A percentile compares a stretch with the other conserved stretches of the same genome.
Evolutionary conservation across 2,888 invertebrate genomes (phyloP).

Genomic region (Coelopa pilipes): DNA sequence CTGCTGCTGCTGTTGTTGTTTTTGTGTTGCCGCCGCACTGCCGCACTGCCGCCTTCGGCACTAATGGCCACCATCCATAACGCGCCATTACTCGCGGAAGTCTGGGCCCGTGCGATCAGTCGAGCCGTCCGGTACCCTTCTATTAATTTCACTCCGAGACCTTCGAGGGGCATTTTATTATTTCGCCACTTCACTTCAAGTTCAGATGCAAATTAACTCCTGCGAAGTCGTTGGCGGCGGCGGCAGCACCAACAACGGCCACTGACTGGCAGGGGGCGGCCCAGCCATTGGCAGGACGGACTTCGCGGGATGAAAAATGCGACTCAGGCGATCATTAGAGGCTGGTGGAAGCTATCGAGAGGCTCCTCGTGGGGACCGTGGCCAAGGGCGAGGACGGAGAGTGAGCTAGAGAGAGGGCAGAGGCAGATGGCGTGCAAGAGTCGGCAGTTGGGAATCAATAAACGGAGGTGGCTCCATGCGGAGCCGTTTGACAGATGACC

Average conservation of each 20-base stretch:
- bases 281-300: background rate
- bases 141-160: slow-evolving; percentile 34
- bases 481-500: no score
- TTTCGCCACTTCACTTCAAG: slow-evolving; percentile 34
- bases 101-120: slow-evolving; percentile 6
- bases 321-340: slow-evolving; percentile 28
- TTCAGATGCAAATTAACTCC: slow-evolving; percentile 39
- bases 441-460: background rate
- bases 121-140: slow-evolving; percentile 23
- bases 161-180: slow-evolving; percentile 31
- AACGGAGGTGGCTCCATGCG: background rate
- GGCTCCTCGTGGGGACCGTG: background rate
- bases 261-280: slow-evolving; percentile 16
- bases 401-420: background rate
- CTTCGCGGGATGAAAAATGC: slow-evolving; percentile 21
- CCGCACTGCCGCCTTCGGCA: background rate
- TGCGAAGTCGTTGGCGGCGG: slow-evolving; percentile 30
- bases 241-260: background rate
- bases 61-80: slow-evolving; percentile 13
- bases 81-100: slow-evolving; percentile 41
- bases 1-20: background rate
- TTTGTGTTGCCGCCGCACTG: background rate
- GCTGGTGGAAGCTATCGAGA: no score
- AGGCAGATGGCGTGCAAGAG: background rate
- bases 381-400: slow-evolving; percentile 11